phyloP scores from a whole-genome alignment of 2,113 vertebrate species.

The Nanorana parkeri region DNA sequence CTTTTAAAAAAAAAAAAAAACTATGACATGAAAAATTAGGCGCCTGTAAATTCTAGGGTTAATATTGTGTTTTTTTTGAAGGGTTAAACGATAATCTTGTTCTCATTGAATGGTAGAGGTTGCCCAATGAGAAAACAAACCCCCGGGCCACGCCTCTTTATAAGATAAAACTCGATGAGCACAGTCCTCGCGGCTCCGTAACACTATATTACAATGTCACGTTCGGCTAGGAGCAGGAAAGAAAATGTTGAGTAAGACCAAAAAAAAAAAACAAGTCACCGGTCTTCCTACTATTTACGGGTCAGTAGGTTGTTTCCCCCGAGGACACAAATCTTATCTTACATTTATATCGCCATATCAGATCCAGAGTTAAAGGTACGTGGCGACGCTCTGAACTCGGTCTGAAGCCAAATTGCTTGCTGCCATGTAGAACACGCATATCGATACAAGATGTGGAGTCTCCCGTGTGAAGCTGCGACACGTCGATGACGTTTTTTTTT shows the following conservation, averaged over 20 bases:
- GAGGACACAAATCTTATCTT: neutral
- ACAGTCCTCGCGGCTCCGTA: neutral
- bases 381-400: neutral
- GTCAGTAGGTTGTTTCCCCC: neutral
- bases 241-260: neutral
- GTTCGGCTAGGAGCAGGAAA: neutral
- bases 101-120: neutral
- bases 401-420: neutral
- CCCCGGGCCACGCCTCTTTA: neutral
- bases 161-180: neutral
- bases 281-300: conserved; percentile 24
- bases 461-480: neutral
- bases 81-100: neutral
- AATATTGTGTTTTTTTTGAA: conserved; percentile 23
- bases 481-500: too few relatives aligned
- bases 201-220: neutral
- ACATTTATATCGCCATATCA: neutral
- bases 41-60: conserved; percentile 72
- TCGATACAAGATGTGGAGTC: neutral
- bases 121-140: neutral
- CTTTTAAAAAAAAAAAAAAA: conserved; percentile 52
- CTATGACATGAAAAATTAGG: conserved; percentile 58
- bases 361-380: neutral
- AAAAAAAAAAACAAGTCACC: neutral
- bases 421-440: neutral